Conservation (phyloP, 2,888 invertebrate species). For the Callosobruchus maculatus region DNA sequence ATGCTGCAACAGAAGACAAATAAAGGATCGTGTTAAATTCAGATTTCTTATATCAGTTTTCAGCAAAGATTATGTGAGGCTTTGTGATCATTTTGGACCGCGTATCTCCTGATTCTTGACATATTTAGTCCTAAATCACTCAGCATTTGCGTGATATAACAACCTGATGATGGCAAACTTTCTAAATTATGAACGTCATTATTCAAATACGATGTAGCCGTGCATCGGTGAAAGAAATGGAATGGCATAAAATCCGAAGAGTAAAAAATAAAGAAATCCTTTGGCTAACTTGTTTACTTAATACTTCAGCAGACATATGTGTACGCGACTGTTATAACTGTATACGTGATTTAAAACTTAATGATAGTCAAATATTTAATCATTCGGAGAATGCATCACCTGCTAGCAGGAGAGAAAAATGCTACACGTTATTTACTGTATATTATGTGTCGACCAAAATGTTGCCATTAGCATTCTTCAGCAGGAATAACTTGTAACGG, state of each 20-base stretch:
- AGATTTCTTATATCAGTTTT: too few relatives aligned
- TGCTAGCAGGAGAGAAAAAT: slow-evolving; percentile 2
- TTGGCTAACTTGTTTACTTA: neutral
- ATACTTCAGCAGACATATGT: neutral
- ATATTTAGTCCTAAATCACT: too few relatives aligned
- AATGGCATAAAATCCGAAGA: neutral
- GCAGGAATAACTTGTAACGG: neutral
- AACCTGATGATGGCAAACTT: neutral
- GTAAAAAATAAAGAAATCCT: neutral
- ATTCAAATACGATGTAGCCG: neutral
- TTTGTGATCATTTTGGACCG: too few relatives aligned
- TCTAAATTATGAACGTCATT: neutral
- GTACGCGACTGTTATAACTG: neutral
- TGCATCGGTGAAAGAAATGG: neutral
- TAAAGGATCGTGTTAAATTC: too few relatives aligned
- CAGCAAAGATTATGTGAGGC: too few relatives aligned
- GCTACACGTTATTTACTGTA: neutral
- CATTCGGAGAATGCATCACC: neutral
- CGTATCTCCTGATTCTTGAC: too few relatives aligned
- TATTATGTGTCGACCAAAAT: neutral
- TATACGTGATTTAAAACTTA: neutral
- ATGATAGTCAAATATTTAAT: neutral
- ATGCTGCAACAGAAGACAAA: too few relatives aligned
- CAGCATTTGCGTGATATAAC: neutral
- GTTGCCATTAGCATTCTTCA: neutral